These are phyloP conservation scores for Crioceris asparagi DNA, from an alignment of 2,888 invertebrate genomes.

Conservation along the genomic window DNA sequence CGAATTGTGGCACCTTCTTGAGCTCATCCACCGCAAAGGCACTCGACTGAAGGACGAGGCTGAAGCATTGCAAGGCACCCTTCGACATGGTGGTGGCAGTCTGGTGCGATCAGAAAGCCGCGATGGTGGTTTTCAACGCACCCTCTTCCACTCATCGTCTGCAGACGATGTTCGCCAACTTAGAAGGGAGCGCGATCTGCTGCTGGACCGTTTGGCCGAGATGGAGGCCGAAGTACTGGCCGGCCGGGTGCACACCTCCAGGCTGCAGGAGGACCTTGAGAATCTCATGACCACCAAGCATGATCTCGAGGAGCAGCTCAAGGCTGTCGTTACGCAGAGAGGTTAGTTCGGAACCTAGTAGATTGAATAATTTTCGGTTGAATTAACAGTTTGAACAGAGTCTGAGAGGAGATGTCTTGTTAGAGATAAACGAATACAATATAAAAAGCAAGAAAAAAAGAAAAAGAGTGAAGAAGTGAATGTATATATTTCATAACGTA, in stretches of 20 bases:
- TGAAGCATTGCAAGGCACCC: constrained; percentile 44
- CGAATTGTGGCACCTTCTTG: constrained; percentile 75
- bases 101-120: constrained; percentile 41
- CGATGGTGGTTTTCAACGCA: constrained; percentile 33
- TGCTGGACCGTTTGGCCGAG: constrained; percentile 58
- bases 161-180: constrained; percentile 50
- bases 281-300: constrained; percentile 46
- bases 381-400: no score
- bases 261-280: constrained; percentile 54
- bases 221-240: constrained; percentile 64
- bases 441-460: no score
- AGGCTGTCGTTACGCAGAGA: constrained; percentile 45
- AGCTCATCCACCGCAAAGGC: constrained; percentile 75
- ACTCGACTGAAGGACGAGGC: constrained; percentile 47
- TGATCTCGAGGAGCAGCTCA: constrained; percentile 50
- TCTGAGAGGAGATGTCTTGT: no score
- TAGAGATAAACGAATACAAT: no score
- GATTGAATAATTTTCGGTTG: no score
- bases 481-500: no score
- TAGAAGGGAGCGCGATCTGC: constrained; percentile 62
- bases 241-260: constrained; percentile 52
- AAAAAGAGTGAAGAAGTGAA: no score
- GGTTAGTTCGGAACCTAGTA: constrained; percentile 22
- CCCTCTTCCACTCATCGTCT: constrained; percentile 33
- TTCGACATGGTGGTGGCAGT: constrained; percentile 55